phyloP scores from a whole-genome alignment of 2,888 invertebrate species.

The Xanthia togata region DNA sequence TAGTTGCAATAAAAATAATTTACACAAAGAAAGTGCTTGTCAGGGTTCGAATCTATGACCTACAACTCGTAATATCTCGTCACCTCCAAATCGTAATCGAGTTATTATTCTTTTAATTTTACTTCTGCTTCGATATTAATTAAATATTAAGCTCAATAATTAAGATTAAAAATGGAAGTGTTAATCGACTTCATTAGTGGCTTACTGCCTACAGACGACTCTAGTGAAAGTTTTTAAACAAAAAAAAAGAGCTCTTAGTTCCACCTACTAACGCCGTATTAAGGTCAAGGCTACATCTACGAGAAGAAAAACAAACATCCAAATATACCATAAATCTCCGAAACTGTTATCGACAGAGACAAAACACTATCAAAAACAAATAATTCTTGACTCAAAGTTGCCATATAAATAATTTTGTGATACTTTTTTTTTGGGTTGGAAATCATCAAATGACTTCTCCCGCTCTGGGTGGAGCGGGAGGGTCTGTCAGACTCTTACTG shows the following conservation, averaged over 20 bases:
- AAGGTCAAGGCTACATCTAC: slow-evolving; percentile 25
- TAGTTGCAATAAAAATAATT: too few relatives aligned
- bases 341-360: background rate
- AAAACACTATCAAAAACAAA: slow-evolving; percentile 12
- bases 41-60: too few relatives aligned
- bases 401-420: background rate
- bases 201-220: background rate
- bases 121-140: too few relatives aligned
- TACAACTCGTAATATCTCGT: too few relatives aligned
- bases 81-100: too few relatives aligned
- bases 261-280: background rate
- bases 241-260: background rate
- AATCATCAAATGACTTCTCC: too few relatives aligned
- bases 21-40: too few relatives aligned
- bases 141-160: background rate
- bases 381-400: background rate
- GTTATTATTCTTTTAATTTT: too few relatives aligned
- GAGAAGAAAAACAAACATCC: slow-evolving; percentile 38
- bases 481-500: too few relatives aligned
- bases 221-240: background rate
- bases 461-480: too few relatives aligned
- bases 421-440: too few relatives aligned
- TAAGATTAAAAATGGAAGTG: background rate
- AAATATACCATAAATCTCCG: slow-evolving; percentile 13
- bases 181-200: background rate